Percentiles rank a stretch among this genome's conserved stretches.
Evolutionary conservation across 1,140 invertebrate species (phyloP).

Genomic region (Drosophila repleta): DNA sequence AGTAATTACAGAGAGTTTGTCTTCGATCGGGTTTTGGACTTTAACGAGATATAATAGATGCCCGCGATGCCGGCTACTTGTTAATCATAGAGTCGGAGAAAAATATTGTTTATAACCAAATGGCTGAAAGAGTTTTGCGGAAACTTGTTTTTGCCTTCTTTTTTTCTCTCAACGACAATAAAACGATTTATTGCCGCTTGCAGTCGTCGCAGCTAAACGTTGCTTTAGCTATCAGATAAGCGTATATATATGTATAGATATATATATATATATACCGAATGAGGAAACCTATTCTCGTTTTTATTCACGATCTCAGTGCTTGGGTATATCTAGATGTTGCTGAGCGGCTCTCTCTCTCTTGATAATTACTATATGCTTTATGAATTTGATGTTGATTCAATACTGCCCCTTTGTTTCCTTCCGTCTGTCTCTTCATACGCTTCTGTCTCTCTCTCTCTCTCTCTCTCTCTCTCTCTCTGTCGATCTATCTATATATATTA

Average conservation of each 20-base stretch:
- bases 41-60: slow-evolving; percentile 2
- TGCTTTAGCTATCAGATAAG: not conserved
- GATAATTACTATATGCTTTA: too few relatives aligned
- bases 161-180: not conserved
- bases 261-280: not conserved
- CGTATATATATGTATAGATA: too few relatives aligned
- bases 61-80: slow-evolving; percentile 1
- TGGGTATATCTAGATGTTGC: too few relatives aligned
- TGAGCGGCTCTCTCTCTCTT: too few relatives aligned
- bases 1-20: slow-evolving; percentile 14
- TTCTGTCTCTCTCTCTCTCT: too few relatives aligned
- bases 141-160: not conserved
- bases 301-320: too few relatives aligned
- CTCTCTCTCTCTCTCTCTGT: not conserved
- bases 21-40: slow-evolving; percentile 6
- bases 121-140: not conserved
- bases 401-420: too few relatives aligned
- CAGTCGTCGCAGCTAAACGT: not conserved
- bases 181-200: slow-evolving; percentile 4
- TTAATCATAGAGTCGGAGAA: slow-evolving; percentile 2
- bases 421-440: too few relatives aligned
- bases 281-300: too few relatives aligned
- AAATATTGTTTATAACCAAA: slow-evolving; percentile 4
- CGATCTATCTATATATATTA: too few relatives aligned
- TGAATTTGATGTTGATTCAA: too few relatives aligned